Evolutionary conservation across 2,888 invertebrate species (phyloP), one percentile per base, ranked within the genome.

Genomic region (Troglohyphantes excavatus): DNA sequence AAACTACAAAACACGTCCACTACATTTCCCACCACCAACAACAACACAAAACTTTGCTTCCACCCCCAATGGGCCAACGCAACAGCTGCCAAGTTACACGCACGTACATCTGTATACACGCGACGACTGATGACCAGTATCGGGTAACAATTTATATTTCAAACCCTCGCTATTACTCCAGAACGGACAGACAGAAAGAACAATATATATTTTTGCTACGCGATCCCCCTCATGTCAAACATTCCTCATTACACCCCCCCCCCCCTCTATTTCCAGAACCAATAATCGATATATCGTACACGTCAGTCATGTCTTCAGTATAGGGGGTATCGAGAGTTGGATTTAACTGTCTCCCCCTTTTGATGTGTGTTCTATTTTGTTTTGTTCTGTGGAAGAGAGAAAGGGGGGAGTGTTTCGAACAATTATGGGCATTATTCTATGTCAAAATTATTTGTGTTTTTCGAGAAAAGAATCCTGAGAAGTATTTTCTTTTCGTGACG

Each of bases 141-240:
- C 39, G 39, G 39, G 39, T 39, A 39, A 39, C 39, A 39, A 39
- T 39, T 39, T 39, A 39, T 7, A 39, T 39, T 39, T 39, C 39
- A 39, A 39, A 39, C 39, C 3, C 39, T 13, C 13, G 39, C 7
- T 53, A 53, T 53, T 53, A n/a, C 65, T 65, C 53, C 75, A 33
- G n/a, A n/a, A n/a, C 46, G 17, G 70, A 79, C 26, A 33, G 21
- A 68, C 21, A 29, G 70, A 33, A 53, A 61, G 27, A 70, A 19
- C 67, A 76, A 70, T 75, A 65, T 46, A 63, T 78, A 68, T 61
- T 78, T 86, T 78, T 59, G 70, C 68, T 78, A 59, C 70, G 67
- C 78, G 63, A 78, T 78, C 29, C 21, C 33, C 23, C 63, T 19
- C 19, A 53, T 53, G 53, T 53, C 59, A 53, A 53, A 53, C 53